Evolutionary conservation across 2,797 vertebrate species (phyloP).

Genomic region (Peromyscus nudipes): DNA sequence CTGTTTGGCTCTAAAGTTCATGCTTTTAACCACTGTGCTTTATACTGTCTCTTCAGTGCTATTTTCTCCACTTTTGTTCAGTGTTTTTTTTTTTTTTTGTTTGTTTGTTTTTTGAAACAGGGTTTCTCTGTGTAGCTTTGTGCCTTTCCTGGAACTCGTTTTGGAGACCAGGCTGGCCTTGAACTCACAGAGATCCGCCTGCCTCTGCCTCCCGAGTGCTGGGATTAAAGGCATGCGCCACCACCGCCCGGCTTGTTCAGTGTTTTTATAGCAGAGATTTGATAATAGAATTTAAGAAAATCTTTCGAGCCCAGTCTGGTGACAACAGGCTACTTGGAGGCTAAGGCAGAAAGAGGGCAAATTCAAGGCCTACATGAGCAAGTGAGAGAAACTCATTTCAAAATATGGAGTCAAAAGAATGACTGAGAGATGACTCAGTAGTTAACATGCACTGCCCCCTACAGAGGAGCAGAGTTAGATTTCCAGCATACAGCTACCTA

Average conservation of each 20-base stretch:
- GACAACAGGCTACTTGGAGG: neutral
- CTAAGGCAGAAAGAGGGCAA: neutral
- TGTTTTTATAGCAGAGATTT: neutral
- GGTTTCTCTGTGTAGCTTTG: too few species aligned
- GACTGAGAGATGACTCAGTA: neutral
- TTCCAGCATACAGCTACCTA: neutral
- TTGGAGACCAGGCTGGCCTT: too few species aligned
- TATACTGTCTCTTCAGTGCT: neutral
- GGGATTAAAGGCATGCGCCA: too few species aligned
- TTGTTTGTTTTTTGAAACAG: too few species aligned
- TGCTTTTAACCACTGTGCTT: neutral
- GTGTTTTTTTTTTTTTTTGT: neutral
- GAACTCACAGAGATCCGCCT: too few species aligned
- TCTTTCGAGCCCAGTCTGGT: neutral
- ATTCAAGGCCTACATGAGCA: neutral
- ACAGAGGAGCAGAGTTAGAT: neutral
- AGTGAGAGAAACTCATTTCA: neutral
- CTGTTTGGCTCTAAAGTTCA: neutral
- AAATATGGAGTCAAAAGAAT: neutral
- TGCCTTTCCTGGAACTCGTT: too few species aligned
- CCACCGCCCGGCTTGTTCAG: neutral
- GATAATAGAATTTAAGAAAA: neutral
- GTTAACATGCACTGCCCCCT: neutral
- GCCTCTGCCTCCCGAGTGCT: too few species aligned
- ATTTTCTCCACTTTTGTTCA: neutral